phyloP scores from a whole-genome alignment of 23 tunicate species.

The Styela plicata region DNA sequence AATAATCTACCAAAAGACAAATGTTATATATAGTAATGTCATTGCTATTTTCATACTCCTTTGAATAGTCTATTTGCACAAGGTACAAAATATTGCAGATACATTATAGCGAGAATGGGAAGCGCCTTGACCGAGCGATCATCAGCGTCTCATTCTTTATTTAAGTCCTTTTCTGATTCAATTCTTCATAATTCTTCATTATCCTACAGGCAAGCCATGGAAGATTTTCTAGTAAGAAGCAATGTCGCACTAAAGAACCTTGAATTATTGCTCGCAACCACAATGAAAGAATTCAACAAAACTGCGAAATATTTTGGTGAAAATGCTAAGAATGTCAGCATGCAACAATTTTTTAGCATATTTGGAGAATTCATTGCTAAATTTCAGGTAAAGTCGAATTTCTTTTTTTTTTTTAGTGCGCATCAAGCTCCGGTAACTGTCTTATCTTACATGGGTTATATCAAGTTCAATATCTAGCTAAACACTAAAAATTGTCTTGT shows the following conservation, averaged over 20 bases:
- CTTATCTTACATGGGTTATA: not conserved
- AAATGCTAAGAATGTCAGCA: slow-evolving; percentile 79
- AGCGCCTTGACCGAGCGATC: no score
- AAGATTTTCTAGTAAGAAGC: slow-evolving; percentile 64
- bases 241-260: slow-evolving; percentile 68
- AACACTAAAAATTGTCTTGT: no score
- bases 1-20: no score
- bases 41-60: no score
- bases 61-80: no score
- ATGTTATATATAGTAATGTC: no score
- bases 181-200: no score
- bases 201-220: slow-evolving; percentile 74
- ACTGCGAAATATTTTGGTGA: slow-evolving; percentile 89
- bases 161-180: no score
- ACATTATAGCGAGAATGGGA: no score
- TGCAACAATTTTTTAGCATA: slow-evolving; percentile 89
- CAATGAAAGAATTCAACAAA: slow-evolving; percentile 78
- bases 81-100: no score
- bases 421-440: not conserved
- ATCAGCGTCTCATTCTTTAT: no score
- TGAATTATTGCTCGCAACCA: slow-evolving; percentile 53
- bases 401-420: not conserved
- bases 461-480: not conserved
- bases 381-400: slow-evolving; percentile 56
- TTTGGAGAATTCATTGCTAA: slow-evolving; percentile 78